Evolutionary conservation across 1,140 invertebrate species (phyloP).

Genomic region (Ptiloglossa arizonensis): DNA sequence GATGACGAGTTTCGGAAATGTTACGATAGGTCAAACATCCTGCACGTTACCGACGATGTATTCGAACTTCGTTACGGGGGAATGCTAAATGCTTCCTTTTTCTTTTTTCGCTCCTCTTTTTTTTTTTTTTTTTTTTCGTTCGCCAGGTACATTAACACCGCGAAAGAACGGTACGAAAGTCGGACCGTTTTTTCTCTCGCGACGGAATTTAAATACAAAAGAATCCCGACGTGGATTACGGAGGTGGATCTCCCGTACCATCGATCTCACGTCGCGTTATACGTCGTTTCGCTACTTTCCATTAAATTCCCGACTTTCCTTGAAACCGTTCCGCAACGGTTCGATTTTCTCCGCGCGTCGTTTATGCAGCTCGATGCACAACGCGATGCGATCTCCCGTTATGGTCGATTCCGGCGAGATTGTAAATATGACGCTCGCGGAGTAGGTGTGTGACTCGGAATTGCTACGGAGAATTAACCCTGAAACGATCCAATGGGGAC

Average conservation of each 20-base stretch:
- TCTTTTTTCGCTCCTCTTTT: no score
- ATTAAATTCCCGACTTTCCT: background rate
- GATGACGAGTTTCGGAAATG: conserved; percentile 27
- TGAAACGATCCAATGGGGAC: no score
- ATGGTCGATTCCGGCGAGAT: background rate
- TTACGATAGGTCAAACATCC: conserved; percentile 38
- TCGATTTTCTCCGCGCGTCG: background rate
- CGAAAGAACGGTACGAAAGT: background rate
- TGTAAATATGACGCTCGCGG: background rate
- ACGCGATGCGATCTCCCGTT: background rate
- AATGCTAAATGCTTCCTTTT: background rate
- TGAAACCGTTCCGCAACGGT: background rate
- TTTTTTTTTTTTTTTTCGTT: no score
- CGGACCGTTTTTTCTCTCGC: background rate
- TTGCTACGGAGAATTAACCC: no score
- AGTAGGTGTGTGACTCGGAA: background rate
- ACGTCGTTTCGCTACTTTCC: background rate
- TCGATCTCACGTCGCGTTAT: conserved; percentile 10
- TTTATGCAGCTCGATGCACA: background rate
- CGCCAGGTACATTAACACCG: background rate
- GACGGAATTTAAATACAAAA: conserved; percentile 37
- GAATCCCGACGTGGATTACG: background rate
- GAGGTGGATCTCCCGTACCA: conserved; percentile 14
- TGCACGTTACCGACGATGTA: conserved; percentile 20
- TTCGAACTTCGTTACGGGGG: conserved; percentile 4